These are phyloP conservation scores for Eunapius fragilis DNA, from an alignment of 37 sponge, comb jelly and placozoan species.

Conservation along the genomic window DNA sequence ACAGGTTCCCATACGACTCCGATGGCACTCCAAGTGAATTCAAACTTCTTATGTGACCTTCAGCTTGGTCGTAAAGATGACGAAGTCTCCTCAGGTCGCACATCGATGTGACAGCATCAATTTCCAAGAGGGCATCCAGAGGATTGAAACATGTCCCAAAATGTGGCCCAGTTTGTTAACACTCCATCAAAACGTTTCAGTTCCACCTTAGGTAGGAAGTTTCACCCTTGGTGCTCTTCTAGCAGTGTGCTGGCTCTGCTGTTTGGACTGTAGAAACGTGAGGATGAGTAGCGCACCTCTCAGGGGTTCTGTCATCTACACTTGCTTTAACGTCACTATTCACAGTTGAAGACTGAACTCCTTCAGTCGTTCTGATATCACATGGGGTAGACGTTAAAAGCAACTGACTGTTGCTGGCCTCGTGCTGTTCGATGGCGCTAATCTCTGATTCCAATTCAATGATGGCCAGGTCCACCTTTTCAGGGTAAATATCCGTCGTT, in stretches of 20 bases:
- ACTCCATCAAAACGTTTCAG: conserved; percentile 29
- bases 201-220: conserved; percentile 33
- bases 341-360: not conserved
- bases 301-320: not conserved
- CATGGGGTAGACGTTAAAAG: not conserved
- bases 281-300: not conserved
- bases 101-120: too few relatives aligned
- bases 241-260: not conserved
- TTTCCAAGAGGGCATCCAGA: too few relatives aligned
- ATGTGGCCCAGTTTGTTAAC: conserved; percentile 24
- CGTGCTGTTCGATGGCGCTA: not conserved
- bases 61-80: too few relatives aligned
- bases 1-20: too few relatives aligned
- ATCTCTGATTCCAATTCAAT: not conserved
- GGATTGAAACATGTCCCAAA: conserved; percentile 36
- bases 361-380: not conserved
- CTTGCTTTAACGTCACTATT: not conserved
- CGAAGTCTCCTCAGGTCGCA: too few relatives aligned
- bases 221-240: conserved; percentile 10
- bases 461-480: not conserved
- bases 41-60: too few relatives aligned
- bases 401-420: not conserved
- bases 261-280: not conserved
- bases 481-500: conserved; percentile 6
- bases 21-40: too few relatives aligned